Evolutionary conservation across 2,113 vertebrate species (phyloP), one percentile per base, ranked within the genome.

Genomic region (Pelusios castaneus): DNA sequence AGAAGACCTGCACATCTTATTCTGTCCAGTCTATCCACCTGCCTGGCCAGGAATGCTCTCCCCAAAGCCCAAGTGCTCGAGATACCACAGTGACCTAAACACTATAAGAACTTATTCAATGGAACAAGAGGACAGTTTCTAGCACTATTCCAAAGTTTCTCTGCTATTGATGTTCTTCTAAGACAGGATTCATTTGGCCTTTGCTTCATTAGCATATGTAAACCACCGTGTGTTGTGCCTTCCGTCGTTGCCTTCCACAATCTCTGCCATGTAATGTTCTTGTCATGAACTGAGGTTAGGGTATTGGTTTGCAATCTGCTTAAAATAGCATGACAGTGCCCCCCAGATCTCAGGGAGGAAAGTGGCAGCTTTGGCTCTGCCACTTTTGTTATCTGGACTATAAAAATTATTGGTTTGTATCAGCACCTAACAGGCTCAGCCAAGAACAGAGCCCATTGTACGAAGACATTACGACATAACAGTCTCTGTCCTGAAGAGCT

Each of bases 1-100:
- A 75, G 49, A 75, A 82, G 17, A 78, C 41, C 2, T 5, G 0
- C 0, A 11, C 7, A 67, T 25, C 78, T 52, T 49, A 49, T n/a
- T 19, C 41, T 84, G 16, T 14, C 21, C 51, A 0, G 0, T 60
- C 76, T 0, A 1, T 70, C 29, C 21, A n/a, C 13, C 31, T 0
- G 0, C 34, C 25, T 83, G 2, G 25, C 70, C 73, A 5, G 3
- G 2, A n/a, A 77, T 70, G 29, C 13, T 29, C 10, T 76, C 43
- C 22, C 2, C 73, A 76, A 29, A 43, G 13, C 43, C 45, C 22
- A 43, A 76, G 73, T 76, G 25, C 73, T 76, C 12, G 45, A 17
- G 24, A 27, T 27, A 76, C 13, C 12, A 27, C 24, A 45, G 41
- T 13, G 38, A 22, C 11, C 2, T 25, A 38, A 25, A 22, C 73